Base-by-base conservation (phyloP, 1,140 invertebrate species). In the Musca vetustissima region DNA sequence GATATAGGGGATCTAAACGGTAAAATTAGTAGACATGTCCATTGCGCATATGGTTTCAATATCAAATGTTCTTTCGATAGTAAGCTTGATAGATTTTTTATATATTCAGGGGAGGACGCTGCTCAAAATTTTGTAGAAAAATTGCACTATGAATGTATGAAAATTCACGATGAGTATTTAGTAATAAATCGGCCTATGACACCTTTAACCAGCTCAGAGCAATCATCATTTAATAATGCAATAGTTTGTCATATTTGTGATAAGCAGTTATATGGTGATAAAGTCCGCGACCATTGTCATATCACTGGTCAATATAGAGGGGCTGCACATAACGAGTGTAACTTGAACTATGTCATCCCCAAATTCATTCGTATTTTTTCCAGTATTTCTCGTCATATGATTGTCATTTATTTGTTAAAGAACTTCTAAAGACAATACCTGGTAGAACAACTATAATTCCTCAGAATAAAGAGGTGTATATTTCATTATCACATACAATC, bases 1-100 rank as follows among this genome's bases (percentile, higher is more conserved):
- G 47, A 57, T 17, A 17, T 66, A n/a, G 24, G 66, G 47, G 48
- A n/a, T n/a, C n/a, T n/a, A 65, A 59, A 57, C 48, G 7, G n/a
- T 17, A 6, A 19, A 11, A 8, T 8, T 19, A 64, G 43, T 36
- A 22, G n/a, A 64, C 17, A 64, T 36, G 14, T 28, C 25, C 13
- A n/a, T 19, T 64, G 28, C 59, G 4, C n/a, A n/a, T 64, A 43
- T 43, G 36, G 43, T 25, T 55, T 67, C 24, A 15, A 57, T 25
- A 25, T 57, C 4, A 57, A 57, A 17, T 57, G 53, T 57, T 57
- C 53, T 6, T 57, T 15, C 13, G 24, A 57, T 17, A 13, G 9
- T 24, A 57, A n/a, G 14, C n/a, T 57, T 25, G 24, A 57, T 25
- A 24, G 14, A 4, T 21, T 53, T 1, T 2, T 4, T 21, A 53